Base-by-base conservation (phyloP, 2,113 vertebrate species). In the Amia ocellicauda region DNA sequence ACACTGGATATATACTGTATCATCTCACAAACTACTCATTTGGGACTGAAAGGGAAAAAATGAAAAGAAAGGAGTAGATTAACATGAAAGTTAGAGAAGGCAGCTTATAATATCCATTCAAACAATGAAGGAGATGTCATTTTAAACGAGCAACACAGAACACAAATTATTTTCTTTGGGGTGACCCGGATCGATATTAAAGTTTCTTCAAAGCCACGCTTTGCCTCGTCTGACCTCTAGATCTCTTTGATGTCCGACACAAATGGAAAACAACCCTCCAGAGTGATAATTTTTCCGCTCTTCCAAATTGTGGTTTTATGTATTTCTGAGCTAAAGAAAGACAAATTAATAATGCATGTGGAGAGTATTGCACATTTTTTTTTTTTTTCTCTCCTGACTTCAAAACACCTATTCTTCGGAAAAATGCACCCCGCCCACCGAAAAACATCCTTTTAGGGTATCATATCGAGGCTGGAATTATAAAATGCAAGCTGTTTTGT, bases 71-170 rank as follows among this genome's bases (percentile, higher is more conserved):
- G 43, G 36, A 29, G n/a, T 40, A 50, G 57, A 53, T 66, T 52
- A 66, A 43, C 56, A 60, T 60, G 45, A 66, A 52, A 60, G 57
- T 31, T 27, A 19, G n/a, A 60, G 64, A 60, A 53, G 59, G 57
- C 31, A 58, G 16, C 16, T n/a, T n/a, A n/a, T n/a, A 3, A 3
- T 47, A 28, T n/a, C 13, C 16, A 47, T 43, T 42, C 20, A 47
- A 17, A 58, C 19, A 27, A 27, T 60, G 64, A 66, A 60, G 64
- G 60, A 53, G 47, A 58, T 60, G 64, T 66, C 64, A 59, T 60
- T 66, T 41, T n/a, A 22, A 60, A 66, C 20, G 36, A 53, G 56
- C 29, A 36, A 43, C 31, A 16, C 29, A 60, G 57, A 54, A 66
- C 57, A 59, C 16, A 49, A 54, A 36, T 59, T 5, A 27, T 52